These are phyloP conservation scores for Aphodius granarius DNA, from an alignment of 2,888 invertebrate species.

Conservation along the genomic window DNA sequence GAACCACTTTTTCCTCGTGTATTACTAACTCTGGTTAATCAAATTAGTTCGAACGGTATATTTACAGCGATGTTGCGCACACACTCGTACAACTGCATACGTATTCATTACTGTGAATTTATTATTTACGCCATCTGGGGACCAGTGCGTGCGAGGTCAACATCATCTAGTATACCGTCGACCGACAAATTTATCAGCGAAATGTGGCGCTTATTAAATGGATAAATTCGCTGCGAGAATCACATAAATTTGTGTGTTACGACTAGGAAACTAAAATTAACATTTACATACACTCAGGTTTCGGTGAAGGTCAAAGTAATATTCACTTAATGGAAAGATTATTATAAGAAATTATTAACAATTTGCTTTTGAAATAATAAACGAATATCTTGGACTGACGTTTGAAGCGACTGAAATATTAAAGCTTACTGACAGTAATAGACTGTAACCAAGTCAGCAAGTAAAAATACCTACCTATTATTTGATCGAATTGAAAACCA, in stretches of 20 bases:
- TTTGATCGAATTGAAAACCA: background rate
- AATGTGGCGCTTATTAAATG: background rate
- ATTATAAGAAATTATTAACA: too few species aligned
- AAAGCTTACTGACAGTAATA: too few species aligned
- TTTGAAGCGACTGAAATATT: too few species aligned
- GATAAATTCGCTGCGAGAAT: background rate
- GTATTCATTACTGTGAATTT: background rate
- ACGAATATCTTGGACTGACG: too few species aligned
- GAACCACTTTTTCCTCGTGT: background rate
- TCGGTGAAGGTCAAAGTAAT: background rate
- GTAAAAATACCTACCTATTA: too few species aligned
- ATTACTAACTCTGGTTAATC: background rate
- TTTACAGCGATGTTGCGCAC: background rate
- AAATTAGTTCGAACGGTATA: background rate
- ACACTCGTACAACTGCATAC: background rate
- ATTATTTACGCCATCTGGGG: background rate
- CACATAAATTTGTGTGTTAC: background rate
- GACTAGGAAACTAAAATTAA: background rate
- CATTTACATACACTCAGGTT: too few species aligned
- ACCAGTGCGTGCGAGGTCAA: background rate
- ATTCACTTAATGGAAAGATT: too few species aligned
- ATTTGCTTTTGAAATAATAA: too few species aligned
- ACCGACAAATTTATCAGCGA: background rate
- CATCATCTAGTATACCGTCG: background rate
- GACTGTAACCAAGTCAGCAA: too few species aligned